Evolutionary conservation across 2,797 vertebrate genomes (phyloP).

Genomic region (Poecilia picta): DNA sequence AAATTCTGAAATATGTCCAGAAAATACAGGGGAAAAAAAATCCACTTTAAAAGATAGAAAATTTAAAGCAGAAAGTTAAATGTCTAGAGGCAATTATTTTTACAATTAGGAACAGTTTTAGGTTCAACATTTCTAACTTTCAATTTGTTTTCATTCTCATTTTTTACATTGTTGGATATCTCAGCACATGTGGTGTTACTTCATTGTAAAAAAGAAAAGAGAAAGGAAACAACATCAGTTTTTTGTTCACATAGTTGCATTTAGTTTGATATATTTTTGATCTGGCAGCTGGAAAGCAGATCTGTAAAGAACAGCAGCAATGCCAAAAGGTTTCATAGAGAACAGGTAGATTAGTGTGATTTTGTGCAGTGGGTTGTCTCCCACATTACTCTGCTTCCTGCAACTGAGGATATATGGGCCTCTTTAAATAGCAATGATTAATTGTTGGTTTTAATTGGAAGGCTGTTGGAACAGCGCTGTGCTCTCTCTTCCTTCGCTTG

Average conservation of each 20-base stretch:
- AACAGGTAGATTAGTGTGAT: conserved; percentile 63
- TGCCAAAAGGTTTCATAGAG: conserved; percentile 51
- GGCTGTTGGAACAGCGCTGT: conserved; percentile 51
- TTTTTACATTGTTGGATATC: background rate
- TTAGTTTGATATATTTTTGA: background rate
- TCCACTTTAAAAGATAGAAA: background rate
- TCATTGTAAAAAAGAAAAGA: background rate
- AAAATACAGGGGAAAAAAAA: background rate
- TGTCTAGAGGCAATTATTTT: background rate
- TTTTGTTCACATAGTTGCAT: background rate
- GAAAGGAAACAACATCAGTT: background rate
- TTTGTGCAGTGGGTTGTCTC: conserved; percentile 63
- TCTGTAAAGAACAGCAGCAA: conserved; percentile 25
- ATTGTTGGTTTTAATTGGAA: conserved; percentile 80
- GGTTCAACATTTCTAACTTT: background rate
- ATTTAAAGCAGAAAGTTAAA: background rate
- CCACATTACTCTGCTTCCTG: conserved; percentile 54
- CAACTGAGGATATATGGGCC: conserved; percentile 69
- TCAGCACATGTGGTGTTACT: background rate
- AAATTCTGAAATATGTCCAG: background rate
- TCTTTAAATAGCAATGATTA: conserved; percentile 84
- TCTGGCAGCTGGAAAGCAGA: conserved; percentile 45
- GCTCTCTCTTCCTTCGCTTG: conserved; percentile 45
- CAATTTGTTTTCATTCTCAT: background rate
- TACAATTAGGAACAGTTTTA: background rate